Evolutionary conservation across 2,797 vertebrate species (phyloP), one percentile per base, ranked within the genome.

Genomic region (Lithobates pipiens): DNA sequence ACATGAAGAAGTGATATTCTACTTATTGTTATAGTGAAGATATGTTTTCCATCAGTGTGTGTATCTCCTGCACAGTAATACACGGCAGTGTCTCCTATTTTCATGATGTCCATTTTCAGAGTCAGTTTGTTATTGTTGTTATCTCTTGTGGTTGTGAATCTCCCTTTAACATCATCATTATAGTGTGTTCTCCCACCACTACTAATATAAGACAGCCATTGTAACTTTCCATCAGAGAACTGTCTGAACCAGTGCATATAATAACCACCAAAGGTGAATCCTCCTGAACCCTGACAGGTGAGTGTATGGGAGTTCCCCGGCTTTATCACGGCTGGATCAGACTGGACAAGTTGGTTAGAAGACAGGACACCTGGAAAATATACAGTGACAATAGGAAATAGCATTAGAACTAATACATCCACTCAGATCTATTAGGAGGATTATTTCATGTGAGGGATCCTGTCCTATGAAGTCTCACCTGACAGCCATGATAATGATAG

Each of bases 51-150:
- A 21, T 36, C 13, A 8, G 2, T 82, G 70, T 82, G 80, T 82
- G 71, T 74, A 0, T 82, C 80, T 82, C 80, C 74, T 29, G 70
- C 36, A 82, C 80, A 82, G 32, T 82, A 82, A 82, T 74, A 65
- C 8, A 44, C 5, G 10, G 11, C 80, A 42, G 54, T n/a, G 46
- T 82, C 71, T 65, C 39, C 36, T 27, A 27, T 36, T 73, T 50
- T 39, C 71, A 74, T 74, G n/a, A 29, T 74, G 15, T 39, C 25
- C 54, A 82, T 82, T 73, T 82, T 42, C 10, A 82, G 57, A 27
- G 23, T 54, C 13, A 81, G 44, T n/a, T 54, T 25, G 4, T 81
- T 81, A 34, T 81, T 81, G 32, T 32, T 54, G 25, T 54, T 72
- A 44, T 81, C 46, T 61, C 50, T 81, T 11, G 50, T 57, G 68